A percentile compares a stretch with the other conserved stretches of the same genome.
phyloP scores from a whole-genome alignment of 2,797 vertebrate species.

The Trachurus trachurus region DNA sequence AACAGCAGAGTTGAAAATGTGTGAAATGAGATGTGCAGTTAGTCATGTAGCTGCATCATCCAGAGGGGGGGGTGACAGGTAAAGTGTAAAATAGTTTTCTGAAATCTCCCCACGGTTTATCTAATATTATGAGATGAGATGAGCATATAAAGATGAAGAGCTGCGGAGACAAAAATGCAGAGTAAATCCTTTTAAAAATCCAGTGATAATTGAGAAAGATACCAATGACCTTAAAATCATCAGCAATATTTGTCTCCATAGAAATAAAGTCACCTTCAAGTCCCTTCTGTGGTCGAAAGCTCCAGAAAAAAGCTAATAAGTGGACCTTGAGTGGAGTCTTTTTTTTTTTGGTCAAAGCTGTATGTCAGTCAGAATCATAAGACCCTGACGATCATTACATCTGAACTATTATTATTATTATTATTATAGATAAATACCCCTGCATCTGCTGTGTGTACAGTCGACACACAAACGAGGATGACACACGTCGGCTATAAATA shows the following conservation, averaged over 20 bases:
- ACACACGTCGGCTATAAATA: conserved; percentile 55
- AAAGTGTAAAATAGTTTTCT: too few species aligned
- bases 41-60: too few species aligned
- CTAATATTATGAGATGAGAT: too few species aligned
- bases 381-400: not conserved
- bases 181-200: too few species aligned
- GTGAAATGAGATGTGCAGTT: not conserved
- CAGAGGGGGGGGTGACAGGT: too few species aligned
- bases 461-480: conserved; percentile 30
- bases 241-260: too few species aligned
- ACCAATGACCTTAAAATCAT: too few species aligned
- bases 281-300: not conserved
- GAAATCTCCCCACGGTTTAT: too few species aligned
- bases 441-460: conserved; percentile 3
- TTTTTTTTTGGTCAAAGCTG: not conserved
- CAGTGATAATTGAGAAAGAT: too few species aligned
- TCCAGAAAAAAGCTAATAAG: not conserved
- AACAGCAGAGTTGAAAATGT: conserved; percentile 6
- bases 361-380: not conserved
- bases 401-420: not conserved
- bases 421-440: not conserved
- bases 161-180: too few species aligned
- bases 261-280: too few species aligned
- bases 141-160: too few species aligned
- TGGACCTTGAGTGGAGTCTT: not conserved